Conservation (phyloP, 2,888 invertebrate genomes). For the Lottia scabra region DNA sequence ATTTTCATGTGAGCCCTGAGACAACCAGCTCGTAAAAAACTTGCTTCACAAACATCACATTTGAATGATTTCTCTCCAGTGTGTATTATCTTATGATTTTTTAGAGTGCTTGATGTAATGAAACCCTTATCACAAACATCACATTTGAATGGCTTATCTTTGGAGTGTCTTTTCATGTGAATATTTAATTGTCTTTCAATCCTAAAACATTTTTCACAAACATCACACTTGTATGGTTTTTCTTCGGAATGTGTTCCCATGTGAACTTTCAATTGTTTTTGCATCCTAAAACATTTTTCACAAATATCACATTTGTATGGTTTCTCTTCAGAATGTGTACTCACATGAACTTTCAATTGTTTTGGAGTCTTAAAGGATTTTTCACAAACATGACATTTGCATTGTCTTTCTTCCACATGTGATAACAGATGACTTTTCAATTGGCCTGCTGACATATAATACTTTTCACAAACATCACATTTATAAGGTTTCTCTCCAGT, state of each 20-base stretch:
- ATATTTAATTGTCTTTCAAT: neutral
- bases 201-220: neutral
- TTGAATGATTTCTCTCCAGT: neutral
- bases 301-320: neutral
- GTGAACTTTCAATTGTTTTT: neutral
- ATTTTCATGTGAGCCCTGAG: neutral
- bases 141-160: neutral
- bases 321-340: neutral
- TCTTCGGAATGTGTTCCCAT: neutral
- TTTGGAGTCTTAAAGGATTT: no score
- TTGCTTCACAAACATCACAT: neutral
- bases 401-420: neutral
- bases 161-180: neutral
- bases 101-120: neutral
- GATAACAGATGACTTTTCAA: no score
- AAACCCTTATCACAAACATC: neutral
- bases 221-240: neutral
- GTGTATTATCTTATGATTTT: neutral
- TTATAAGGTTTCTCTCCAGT: neutral
- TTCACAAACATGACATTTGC: neutral
- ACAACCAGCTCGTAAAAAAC: neutral
- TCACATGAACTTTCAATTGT: neutral
- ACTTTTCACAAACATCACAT: no score
- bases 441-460: no score
- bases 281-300: neutral